phyloP scores from a whole-genome alignment of 2,113 vertebrate species.

The Pycnonotus jocosus region DNA sequence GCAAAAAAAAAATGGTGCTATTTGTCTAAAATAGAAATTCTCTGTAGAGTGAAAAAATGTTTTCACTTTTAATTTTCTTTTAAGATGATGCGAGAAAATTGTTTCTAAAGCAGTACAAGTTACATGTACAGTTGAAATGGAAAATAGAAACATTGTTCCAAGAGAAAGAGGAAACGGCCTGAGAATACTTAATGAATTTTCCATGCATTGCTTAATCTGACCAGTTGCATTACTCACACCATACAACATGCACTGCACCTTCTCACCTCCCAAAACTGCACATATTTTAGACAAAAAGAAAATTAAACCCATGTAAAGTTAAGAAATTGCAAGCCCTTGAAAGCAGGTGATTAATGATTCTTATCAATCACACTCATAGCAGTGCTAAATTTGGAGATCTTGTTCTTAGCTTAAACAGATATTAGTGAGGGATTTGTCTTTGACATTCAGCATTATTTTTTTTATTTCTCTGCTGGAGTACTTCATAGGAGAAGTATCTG shows the following conservation, averaged over 20 bases:
- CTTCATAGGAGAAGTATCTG: not conserved
- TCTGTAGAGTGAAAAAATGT: not conserved
- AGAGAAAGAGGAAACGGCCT: not conserved
- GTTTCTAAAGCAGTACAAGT: not conserved
- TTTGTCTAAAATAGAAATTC: not conserved
- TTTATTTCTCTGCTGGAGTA: not conserved
- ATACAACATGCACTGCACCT: not conserved
- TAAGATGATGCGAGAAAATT: not conserved
- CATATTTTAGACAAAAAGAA: not conserved
- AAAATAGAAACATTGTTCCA: slow-evolving; percentile 2
- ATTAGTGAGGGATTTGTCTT: not conserved
- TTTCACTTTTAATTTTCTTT: not conserved
- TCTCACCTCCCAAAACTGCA: not conserved
- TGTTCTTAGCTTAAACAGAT: not conserved
- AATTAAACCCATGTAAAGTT: not conserved
- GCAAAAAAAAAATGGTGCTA: not conserved
- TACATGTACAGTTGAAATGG: not conserved
- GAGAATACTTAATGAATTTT: slow-evolving; percentile 6
- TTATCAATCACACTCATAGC: not conserved
- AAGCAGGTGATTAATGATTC: not conserved
- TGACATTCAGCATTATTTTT: not conserved
- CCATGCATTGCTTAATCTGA: not conserved
- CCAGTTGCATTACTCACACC: not conserved
- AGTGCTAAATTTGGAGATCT: not conserved
- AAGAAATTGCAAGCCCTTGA: not conserved